A percentile compares a stretch with the other conserved stretches of the same genome.
These are phyloP conservation scores for Prunella himalayana DNA, from an alignment of 2,113 vertebrate genomes.

Conservation along the genomic window DNA sequence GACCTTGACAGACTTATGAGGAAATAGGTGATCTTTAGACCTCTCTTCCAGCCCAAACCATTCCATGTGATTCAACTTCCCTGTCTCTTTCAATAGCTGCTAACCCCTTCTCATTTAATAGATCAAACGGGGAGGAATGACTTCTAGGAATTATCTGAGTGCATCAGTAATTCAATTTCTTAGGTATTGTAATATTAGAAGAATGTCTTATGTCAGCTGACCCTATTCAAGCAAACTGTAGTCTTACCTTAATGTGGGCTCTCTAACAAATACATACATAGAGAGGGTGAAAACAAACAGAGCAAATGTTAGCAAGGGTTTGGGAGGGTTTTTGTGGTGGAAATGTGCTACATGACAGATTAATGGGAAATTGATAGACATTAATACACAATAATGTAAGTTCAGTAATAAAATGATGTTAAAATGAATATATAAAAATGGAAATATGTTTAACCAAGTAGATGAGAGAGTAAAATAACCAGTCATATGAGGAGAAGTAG, in stretches of 20 bases:
- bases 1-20: not conserved
- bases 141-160: constrained; percentile 10
- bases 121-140: not conserved
- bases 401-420: not conserved
- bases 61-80: not conserved
- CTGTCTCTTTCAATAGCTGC: not conserved
- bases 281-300: not conserved
- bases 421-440: constrained; percentile 2
- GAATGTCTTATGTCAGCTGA: not conserved
- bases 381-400: constrained; percentile 17
- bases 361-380: constrained; percentile 11
- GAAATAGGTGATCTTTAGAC: not conserved
- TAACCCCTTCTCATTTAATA: not conserved
- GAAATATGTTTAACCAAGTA: not conserved
- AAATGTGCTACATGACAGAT: not conserved
- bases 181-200: not conserved
- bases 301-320: not conserved
- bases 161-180: not conserved
- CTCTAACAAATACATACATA: not conserved
- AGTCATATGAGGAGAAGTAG: not conserved
- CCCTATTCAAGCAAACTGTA: not conserved
- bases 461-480: not conserved
- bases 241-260: not conserved
- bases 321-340: not conserved
- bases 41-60: not conserved